Evolutionary conservation across 2,888 invertebrate species (phyloP).

Genomic region (Hyposoter dolosus): DNA sequence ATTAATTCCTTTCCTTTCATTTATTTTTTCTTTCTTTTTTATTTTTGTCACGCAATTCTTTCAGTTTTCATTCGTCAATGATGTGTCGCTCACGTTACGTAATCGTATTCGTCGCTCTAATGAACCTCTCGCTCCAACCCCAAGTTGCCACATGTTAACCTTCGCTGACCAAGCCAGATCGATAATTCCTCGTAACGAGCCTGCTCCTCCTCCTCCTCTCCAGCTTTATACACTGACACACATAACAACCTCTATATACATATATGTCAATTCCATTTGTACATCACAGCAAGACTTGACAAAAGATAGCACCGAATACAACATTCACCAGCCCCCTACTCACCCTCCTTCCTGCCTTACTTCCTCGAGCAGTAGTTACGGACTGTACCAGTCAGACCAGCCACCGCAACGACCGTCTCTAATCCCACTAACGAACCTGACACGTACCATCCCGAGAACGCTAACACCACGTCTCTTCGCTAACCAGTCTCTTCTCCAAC

Average conservation of each 20-base stretch:
- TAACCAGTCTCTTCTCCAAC: constrained; percentile 23
- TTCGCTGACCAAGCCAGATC: constrained; percentile 41
- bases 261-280: neutral
- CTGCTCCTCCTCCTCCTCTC: neutral
- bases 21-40: neutral
- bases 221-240: neutral
- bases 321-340: constrained; percentile 24
- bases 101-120: constrained; percentile 32
- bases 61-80: neutral
- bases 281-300: neutral
- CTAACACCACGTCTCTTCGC: constrained; percentile 5
- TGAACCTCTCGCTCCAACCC: constrained; percentile 37
- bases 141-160: constrained; percentile 20
- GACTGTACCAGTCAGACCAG: constrained; percentile 63
- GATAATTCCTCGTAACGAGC: constrained; percentile 69
- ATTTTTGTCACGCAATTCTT: neutral
- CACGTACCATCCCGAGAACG: constrained; percentile 55
- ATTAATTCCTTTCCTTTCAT: neutral
- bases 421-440: constrained; percentile 70
- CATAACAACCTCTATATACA: neutral
- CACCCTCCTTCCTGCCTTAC: neutral
- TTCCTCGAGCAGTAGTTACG: constrained; percentile 55
- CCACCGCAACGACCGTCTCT: constrained; percentile 66
- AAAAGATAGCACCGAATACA: neutral
- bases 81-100: neutral